Evolutionary conservation across 2,797 vertebrate genomes (phyloP).

Genomic region (Danio tinwini): DNA sequence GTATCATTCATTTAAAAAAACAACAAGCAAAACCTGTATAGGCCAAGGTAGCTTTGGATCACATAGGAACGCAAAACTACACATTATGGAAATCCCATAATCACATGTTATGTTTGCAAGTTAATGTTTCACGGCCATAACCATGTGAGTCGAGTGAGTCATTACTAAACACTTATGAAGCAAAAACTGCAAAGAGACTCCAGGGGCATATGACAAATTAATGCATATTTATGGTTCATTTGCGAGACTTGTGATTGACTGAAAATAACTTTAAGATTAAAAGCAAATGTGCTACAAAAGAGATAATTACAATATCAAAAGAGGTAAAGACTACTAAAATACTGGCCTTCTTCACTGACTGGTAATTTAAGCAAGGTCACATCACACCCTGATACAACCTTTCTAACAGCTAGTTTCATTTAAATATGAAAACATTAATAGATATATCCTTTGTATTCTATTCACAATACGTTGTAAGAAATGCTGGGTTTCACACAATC

Average conservation of each 20-base stretch:
- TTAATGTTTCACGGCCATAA: constrained; percentile 40
- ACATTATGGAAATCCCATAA: constrained; percentile 26
- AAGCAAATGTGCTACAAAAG: constrained; percentile 8
- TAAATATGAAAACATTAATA: not conserved
- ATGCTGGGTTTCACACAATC: no score
- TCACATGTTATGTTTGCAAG: constrained; percentile 21
- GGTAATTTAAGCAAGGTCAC: not conserved
- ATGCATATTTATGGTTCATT: not conserved
- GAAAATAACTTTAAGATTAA: not conserved
- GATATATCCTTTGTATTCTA: not conserved
- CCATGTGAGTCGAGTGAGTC: not conserved
- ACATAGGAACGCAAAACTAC: not conserved
- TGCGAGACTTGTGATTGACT: constrained; percentile 3
- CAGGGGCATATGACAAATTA: constrained; percentile 22
- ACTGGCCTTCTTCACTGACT: not conserved
- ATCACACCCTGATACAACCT: constrained; percentile 11
- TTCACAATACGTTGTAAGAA: no score
- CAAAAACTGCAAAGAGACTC: constrained; percentile 13
- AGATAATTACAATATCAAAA: not conserved
- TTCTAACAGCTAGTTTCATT: not conserved
- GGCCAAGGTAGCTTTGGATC: constrained; percentile 1
- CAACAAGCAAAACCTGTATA: not conserved
- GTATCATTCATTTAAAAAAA: constrained; percentile 18
- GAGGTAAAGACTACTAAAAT: not conserved
- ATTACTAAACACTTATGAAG: not conserved